Evolutionary conservation across 1,140 invertebrate species (phyloP), one percentile per base, ranked within the genome.

Genomic region (Lineus longissimus): DNA sequence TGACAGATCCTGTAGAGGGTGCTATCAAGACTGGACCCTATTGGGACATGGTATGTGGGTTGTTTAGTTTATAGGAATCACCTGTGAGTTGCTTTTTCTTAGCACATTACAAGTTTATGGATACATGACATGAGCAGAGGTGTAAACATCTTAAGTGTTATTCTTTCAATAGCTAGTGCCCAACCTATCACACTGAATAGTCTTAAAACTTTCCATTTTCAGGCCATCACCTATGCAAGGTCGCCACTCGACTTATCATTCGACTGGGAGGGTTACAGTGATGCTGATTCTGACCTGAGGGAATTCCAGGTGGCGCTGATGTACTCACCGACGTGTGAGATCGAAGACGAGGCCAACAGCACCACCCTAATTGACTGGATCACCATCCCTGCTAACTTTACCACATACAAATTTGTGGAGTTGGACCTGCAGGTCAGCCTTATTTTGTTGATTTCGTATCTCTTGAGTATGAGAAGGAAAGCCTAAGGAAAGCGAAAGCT

Each of bases 161-260:
- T n/a, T n/a, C n/a, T n/a, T n/a, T n/a, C n/a, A n/a, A n/a, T n/a
- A n/a, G n/a, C n/a, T n/a, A n/a, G n/a, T n/a, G n/a, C n/a, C n/a
- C n/a, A 15, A n/a, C n/a, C n/a, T n/a, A n/a, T n/a, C n/a, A n/a
- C n/a, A n/a, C 51, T 29, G 15, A 23, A 13, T 23, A n/a, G n/a
- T n/a, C n/a, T n/a, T n/a, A n/a, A n/a, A n/a, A n/a, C n/a, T n/a
- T n/a, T n/a, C n/a, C n/a, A n/a, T 47, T 66, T 65, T 2, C 45
- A 75, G 73, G 19, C 47, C 43, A 13, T 75, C 25, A 57, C 67
- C 4, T 75, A 70, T 61, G 59, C 70, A 2, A 23, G 30, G n/a
- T 62, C 30, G 19, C 55, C 47, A n/a, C 56, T 30, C 2, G 30
- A 51, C 11, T 13, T 75, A 4, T 58, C 47, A 9, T 64, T 69